Evolutionary conservation across 2,888 invertebrate genomes (phyloP).

Genomic region (Hydroisotoma schaefferi): DNA sequence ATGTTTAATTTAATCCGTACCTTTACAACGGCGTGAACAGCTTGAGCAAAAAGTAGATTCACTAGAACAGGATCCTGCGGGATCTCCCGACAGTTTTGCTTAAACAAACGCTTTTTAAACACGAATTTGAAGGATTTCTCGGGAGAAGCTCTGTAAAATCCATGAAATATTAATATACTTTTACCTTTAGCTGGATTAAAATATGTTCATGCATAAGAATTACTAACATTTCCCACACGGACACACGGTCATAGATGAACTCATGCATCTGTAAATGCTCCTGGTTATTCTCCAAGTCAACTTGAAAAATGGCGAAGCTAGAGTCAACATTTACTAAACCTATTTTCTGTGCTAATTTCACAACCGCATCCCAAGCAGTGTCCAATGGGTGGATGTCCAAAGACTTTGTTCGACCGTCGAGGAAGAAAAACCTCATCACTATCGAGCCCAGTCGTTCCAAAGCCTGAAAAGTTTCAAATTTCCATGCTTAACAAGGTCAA

Average conservation of each 20-base stretch:
- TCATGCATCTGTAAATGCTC: slow-evolving; percentile 87
- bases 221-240: slow-evolving; percentile 87
- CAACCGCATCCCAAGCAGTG: slow-evolving; percentile 69
- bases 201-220: too few relatives aligned
- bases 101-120: slow-evolving; percentile 84
- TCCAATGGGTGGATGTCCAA: slow-evolving; percentile 93
- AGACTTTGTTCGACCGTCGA: slow-evolving; percentile 91
- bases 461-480: too few relatives aligned
- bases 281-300: slow-evolving; percentile 58
- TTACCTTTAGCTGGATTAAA: too few relatives aligned
- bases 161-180: too few relatives aligned
- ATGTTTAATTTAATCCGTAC: slow-evolving; percentile 55
- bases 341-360: slow-evolving; percentile 81
- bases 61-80: slow-evolving; percentile 95
- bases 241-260: slow-evolving; percentile 89
- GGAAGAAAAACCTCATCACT: slow-evolving; percentile 88
- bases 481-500: too few relatives aligned
- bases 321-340: slow-evolving; percentile 73
- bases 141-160: too few relatives aligned
- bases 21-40: slow-evolving; percentile 91
- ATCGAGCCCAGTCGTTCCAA: slow-evolving; percentile 87
- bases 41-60: slow-evolving; percentile 88
- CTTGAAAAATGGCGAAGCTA: slow-evolving; percentile 84
- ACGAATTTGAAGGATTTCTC: too few relatives aligned
- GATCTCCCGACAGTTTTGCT: slow-evolving; percentile 73